Evolutionary conservation across 1,140 invertebrate species (phyloP).

Genomic region (Forficula auricularia): DNA sequence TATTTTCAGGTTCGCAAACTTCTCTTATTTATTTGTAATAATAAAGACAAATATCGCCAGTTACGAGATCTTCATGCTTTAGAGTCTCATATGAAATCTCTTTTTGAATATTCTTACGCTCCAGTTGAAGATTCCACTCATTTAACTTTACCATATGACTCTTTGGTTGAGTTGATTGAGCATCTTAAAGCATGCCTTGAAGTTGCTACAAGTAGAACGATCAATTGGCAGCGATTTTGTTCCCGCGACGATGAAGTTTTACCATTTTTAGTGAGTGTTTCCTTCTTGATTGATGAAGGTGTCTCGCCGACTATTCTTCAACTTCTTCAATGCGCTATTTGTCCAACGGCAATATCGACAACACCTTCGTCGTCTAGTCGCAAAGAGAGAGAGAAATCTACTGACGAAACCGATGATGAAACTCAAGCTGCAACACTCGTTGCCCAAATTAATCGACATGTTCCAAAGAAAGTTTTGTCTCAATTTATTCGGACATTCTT

Average conservation of each 20-base stretch:
- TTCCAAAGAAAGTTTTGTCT: slow-evolving; percentile 44
- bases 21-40: slow-evolving; percentile 81
- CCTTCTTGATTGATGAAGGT: slow-evolving; percentile 76
- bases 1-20: slow-evolving; percentile 54
- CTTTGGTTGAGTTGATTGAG: slow-evolving; percentile 80
- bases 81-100: slow-evolving; percentile 50
- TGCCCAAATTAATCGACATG: slow-evolving; percentile 49
- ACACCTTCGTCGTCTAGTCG: slow-evolving; percentile 14
- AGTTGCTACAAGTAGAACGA: slow-evolving; percentile 72
- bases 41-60: slow-evolving; percentile 88
- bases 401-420: slow-evolving; percentile 49
- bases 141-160: slow-evolving; percentile 61
- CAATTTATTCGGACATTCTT: slow-evolving; percentile 81
- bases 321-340: slow-evolving; percentile 71
- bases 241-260: slow-evolving; percentile 54
- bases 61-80: slow-evolving; percentile 81
- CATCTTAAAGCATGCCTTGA: slow-evolving; percentile 88
- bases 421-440: slow-evolving; percentile 47
- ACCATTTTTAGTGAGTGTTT: slow-evolving; percentile 57
- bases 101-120: too few relatives aligned
- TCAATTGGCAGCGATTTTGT: slow-evolving; percentile 92
- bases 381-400: slow-evolving; percentile 42
- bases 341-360: slow-evolving; percentile 20
- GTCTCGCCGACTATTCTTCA: slow-evolving; percentile 82
- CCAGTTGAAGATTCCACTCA: slow-evolving; percentile 11